Evolutionary conservation across 1,140 invertebrate genomes (phyloP), one percentile per base, ranked within the genome.

Genomic region (Stegodyphus mimosarum): DNA sequence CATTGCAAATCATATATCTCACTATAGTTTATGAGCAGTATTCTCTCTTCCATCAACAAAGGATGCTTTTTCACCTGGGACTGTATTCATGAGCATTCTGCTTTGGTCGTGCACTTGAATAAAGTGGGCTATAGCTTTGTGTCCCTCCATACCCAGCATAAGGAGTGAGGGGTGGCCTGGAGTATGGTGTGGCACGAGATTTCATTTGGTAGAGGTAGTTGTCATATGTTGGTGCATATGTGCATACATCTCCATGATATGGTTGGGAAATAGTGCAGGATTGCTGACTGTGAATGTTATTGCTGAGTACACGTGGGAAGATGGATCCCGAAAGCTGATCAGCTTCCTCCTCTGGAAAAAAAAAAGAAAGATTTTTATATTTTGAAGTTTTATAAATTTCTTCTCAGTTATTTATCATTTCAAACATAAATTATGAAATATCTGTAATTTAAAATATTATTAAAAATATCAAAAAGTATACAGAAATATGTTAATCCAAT

Each of bases 171-270:
- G 85, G 52, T 9, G 84, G 73, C 17, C 87, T 64, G 0, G 87
- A 71, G 52, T 88, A 88, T 4, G 87, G 87, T 2, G 84, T 64
- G 9, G 78, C 52, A n/a, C 87, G 64, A 18, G 83, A 64, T 51
- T 87, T 86, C 74, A 86, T 73, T 33, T 67, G 76, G 50, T 88
- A 88, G 13, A 88, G 87, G 84, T 89, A 89, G 64, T 88, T 88
- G 88, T 92, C 91, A 89, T 92, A 92, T 52, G 92, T 90, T 5
- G 92, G 91, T 6, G 92, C 91, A 84, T 92, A 92, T 60, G 91
- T 91, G 67, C 92, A 91, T 78, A 91, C 89, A 78, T 92, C 92
- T 9, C 89, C 87, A 13, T 88, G 89, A 87, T 92, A 92, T 0
- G 91, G 90, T 69, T 92, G 91, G 0, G 89, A 89, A 33, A 91